Evolutionary conservation across 2,888 invertebrate genomes (phyloP), one percentile per base, ranked within the genome.

Genomic region (Drosophila kokeensis): DNA sequence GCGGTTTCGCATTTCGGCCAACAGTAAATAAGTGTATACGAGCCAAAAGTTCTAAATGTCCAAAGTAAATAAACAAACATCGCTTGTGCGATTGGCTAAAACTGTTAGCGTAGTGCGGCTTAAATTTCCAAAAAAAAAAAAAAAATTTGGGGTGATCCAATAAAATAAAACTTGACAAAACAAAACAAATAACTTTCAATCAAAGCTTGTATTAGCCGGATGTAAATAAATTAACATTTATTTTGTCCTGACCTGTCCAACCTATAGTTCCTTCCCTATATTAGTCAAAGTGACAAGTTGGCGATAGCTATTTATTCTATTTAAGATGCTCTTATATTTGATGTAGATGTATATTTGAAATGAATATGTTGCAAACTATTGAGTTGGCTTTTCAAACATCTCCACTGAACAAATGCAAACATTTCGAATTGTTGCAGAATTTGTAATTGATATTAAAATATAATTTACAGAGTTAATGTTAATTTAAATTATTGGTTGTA

Each of bases 1-100:
- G 86, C 64, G 84, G 84, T 87, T 77, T 87, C 88, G 64, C 81
- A 83, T 88, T 85, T 86, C 87, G 73, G 71, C 78, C 78, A 86
- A 83, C 84, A 82, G 76, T 87, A 85, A 88, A 86, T 83, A 83
- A 86, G 73, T 73, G 70, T 81, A 63, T 68, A 66, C 64, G 59
- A 60, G 69, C 65, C 60, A 59, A 75, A 71, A 79, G 68, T 60
- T 52, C 63, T 75, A 82, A 82, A 75, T 80, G 82, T 75, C 82
- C 61, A 82, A 59, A 86, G 87, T 75, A 88, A 86, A 85, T 86
- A 85, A 86, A 80, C 83, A 83, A 69, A 69, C 68, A 68, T 59
- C 67, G 53, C 60, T 68, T 55, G 40, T 50, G 36, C 76, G 65
- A 36, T 63, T 64, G 42, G 40, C 62, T 64, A 74, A 69, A 60